Conservation (phyloP, 2,888 invertebrate species). For the Seira ritae region DNA sequence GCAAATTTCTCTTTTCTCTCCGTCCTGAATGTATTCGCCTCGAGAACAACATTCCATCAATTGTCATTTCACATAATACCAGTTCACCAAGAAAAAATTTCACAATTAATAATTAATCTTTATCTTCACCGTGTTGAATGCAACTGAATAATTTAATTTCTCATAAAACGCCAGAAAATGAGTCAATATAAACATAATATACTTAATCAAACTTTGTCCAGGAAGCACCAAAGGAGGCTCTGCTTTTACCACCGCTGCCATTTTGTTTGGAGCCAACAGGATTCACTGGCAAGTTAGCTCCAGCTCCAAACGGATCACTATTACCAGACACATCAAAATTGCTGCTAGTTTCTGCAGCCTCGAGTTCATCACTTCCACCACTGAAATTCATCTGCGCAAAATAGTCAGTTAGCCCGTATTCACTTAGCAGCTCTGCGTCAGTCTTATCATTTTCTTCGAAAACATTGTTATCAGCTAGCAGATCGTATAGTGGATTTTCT, state of each 20-base stretch:
- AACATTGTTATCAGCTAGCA: slow-evolving; percentile 70
- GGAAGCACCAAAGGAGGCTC: slow-evolving; percentile 44
- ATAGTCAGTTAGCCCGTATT: slow-evolving; percentile 72
- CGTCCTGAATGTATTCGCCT: too few species aligned
- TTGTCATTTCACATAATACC: too few species aligned
- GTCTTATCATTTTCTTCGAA: slow-evolving; percentile 71
- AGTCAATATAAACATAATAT: too few species aligned
- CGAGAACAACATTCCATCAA: too few species aligned
- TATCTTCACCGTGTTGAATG: neutral
- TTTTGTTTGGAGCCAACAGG: neutral
- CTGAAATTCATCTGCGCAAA: slow-evolving; percentile 68
- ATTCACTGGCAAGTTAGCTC: neutral
- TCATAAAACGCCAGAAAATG: too few species aligned
- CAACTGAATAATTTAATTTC: neutral
- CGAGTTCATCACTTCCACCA: slow-evolving; percentile 29
- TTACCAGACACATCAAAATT: neutral
- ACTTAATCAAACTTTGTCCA: slow-evolving; percentile 59
- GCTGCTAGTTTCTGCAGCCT: neutral
- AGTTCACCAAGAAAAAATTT: too few species aligned
- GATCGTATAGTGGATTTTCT: slow-evolving; percentile 73
- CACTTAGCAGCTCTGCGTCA: slow-evolving; percentile 71
- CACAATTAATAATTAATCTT: too few species aligned
- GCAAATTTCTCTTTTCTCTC: too few species aligned
- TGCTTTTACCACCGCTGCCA: neutral
- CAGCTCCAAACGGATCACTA: neutral